Evolutionary conservation across 1,140 invertebrate genomes (phyloP), one percentile per base, ranked within the genome.

Genomic region (Neuroterus valhalla): DNA sequence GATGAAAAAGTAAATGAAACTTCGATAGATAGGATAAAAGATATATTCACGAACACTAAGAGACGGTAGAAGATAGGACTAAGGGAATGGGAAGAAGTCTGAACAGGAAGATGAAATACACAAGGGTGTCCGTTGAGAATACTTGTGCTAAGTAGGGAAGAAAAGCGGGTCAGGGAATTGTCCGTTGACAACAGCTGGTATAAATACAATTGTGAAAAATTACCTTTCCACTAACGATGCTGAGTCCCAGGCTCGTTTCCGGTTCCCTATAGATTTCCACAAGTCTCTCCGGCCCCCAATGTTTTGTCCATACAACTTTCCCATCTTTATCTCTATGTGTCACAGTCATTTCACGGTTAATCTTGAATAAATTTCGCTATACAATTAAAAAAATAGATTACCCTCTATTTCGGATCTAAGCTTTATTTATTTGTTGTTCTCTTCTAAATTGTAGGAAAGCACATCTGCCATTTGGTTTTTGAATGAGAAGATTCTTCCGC

Each of bases 171-270:
- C n/a, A n/a, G n/a, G n/a, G n/a, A n/a, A n/a, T n/a, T n/a, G n/a
- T n/a, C n/a, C n/a, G n/a, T n/a, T n/a, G n/a, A n/a, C n/a, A n/a
- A n/a, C n/a, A n/a, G n/a, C n/a, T n/a, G n/a, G n/a, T n/a, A 55
- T n/a, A 42, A 55, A 11, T 8, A 70, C 48, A 72, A 0, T 26
- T 26, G 10, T 23, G 12, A 50, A 50, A 75, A 68, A 72, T 80
- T 83, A 98, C 96, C 92, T 98, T 97, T 78, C 97, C 97, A 70
- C 98, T 97, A 66, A 99, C 98, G 82, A 99, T 99, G 89, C 96
- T 98, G 87, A 99, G 98, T 1, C 98, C 98, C 12, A 98, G 91
- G 84, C 94, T 92, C 90, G 93, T 93, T 19, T 93, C 93, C 0
- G 94, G 93, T 82, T 96, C 93, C 55, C 96, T 89, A 48, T 92